Conservation (phyloP, 2,888 invertebrate species). For the Agrotis clavis region DNA sequence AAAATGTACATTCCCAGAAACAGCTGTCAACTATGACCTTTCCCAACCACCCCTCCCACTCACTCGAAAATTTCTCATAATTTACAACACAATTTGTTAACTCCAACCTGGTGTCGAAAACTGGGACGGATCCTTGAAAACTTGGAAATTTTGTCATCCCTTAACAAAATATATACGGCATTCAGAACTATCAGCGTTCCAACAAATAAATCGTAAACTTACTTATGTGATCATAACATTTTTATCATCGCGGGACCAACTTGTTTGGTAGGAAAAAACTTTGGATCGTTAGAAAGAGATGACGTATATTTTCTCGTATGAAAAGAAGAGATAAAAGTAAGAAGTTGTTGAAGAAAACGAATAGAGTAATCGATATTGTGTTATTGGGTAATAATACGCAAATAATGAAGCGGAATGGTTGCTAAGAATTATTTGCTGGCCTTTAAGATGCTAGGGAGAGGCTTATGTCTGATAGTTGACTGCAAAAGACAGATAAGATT, state of each 20-base stretch:
- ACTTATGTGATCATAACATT: constrained; percentile 84
- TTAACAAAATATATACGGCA: constrained; percentile 67
- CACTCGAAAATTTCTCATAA: constrained; percentile 26
- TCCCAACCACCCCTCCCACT: background rate
- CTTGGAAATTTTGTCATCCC: constrained; percentile 49
- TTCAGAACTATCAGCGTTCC: constrained; percentile 74
- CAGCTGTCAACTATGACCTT: constrained; percentile 12
- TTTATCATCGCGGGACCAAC: constrained; percentile 81
- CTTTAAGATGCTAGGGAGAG: background rate
- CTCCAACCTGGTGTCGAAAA: constrained; percentile 23
- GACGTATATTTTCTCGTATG: constrained; percentile 21
- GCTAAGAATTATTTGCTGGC: constrained; percentile 15
- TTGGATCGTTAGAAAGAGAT: constrained; percentile 64
- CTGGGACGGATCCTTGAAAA: constrained; percentile 55
- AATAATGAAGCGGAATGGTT: constrained; percentile 30
- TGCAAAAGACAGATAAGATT: background rate
- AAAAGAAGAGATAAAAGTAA: constrained; percentile 41
- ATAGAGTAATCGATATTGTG: constrained; percentile 42
- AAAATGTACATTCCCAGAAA: constrained; percentile 1
- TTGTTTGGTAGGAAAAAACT: constrained; percentile 70
- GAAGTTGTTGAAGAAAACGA: constrained; percentile 33
- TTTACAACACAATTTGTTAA: constrained; percentile 20
- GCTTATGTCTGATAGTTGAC: background rate
- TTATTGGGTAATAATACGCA: constrained; percentile 40
- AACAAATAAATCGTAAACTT: constrained; percentile 87